Base-by-base conservation (phyloP, 2,797 vertebrate species). In the Allobates femoralis region DNA sequence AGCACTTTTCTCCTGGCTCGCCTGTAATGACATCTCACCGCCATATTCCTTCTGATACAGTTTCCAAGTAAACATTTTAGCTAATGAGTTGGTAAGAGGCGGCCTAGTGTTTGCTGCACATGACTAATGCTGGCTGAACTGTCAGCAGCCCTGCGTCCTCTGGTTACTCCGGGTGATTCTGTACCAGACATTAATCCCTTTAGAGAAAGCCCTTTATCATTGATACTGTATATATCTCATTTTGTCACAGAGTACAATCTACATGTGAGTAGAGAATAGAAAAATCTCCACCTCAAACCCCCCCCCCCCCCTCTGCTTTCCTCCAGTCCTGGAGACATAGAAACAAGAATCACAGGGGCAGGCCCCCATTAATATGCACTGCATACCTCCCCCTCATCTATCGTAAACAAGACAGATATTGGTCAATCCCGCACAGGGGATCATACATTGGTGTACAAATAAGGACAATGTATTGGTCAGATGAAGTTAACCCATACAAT, bases 41-140 rank as follows among this genome's bases (percentile, higher is more conserved):
- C 19, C 46, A 30, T n/a, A 69, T 23, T 69, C 66, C 18, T 23
- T 55, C 30, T 69, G 46, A 53, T 69, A 14, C 62, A 23, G 46
- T 67, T 51, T 55, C 62, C 64, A 34, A 69, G 62, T 51, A 46
- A 69, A 69, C 46, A 32, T 51, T 81, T 81, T 66, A 81, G 41
- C 41, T 66, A 64, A 66, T 67, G 79, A 81, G 60, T 30, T 81
- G 78, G 60, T 60, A 62, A 64, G n/a, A 2, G 28, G 46, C 41
- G 7, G 60, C n/a, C 28, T 11, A 8, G 21, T 26, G 69, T 73
- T 50, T 46, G 55, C 55, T 26, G 77, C 37, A 62, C 56, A 28
- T 41, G 56, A 62, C 76, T 41, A 60, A 18, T 12, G 37, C 32
- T 79, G 78, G 58, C 62, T 67, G 79, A 81, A 66, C 79, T 66